Conservation (phyloP, 2,113 vertebrate species). For the Melanostigma gelatinosum region DNA sequence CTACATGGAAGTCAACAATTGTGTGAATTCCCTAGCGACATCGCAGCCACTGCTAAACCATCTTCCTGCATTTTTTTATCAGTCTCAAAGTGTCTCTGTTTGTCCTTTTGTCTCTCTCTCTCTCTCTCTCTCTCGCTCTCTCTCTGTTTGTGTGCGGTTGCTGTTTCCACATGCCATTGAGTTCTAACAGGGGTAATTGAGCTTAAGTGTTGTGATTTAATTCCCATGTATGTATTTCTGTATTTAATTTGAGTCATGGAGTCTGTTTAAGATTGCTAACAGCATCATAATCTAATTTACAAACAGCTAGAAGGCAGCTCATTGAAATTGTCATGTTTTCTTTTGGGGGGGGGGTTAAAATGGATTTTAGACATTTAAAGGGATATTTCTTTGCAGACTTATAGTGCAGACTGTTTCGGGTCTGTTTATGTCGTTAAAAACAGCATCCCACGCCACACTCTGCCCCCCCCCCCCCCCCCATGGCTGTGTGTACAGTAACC, state of each 20-base stretch:
- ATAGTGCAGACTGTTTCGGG: background rate
- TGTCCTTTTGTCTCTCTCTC: constrained; percentile 49
- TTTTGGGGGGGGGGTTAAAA: background rate
- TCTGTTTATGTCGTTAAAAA: constrained; percentile 38
- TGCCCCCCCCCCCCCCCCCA: background rate
- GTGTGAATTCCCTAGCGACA: constrained; percentile 72
- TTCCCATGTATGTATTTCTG: constrained; percentile 60
- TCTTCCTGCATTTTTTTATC: constrained; percentile 72
- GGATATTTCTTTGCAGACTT: constrained; percentile 22
- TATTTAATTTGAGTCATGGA: constrained; percentile 57
- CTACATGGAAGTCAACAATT: constrained; percentile 79
- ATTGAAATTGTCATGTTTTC: constrained; percentile 14
- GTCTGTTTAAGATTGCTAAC: constrained; percentile 51
- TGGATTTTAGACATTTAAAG: constrained; percentile 17
- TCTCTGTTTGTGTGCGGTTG: constrained; percentile 1
- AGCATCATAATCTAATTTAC: constrained; percentile 52
- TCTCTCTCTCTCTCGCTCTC: constrained; percentile 4
- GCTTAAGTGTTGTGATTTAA: constrained; percentile 58
- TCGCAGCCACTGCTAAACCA: constrained; percentile 64
- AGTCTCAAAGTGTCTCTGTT: constrained; percentile 56
- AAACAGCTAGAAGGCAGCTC: constrained; percentile 28
- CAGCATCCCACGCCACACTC: background rate
- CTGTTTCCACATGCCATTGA: constrained; percentile 56
- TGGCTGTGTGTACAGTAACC: constrained; percentile 19
- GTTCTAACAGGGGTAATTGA: constrained; percentile 57